These are phyloP conservation scores for Muntiacus reevesi DNA, from an alignment of 2,113 vertebrate species.

Conservation along the genomic window DNA sequence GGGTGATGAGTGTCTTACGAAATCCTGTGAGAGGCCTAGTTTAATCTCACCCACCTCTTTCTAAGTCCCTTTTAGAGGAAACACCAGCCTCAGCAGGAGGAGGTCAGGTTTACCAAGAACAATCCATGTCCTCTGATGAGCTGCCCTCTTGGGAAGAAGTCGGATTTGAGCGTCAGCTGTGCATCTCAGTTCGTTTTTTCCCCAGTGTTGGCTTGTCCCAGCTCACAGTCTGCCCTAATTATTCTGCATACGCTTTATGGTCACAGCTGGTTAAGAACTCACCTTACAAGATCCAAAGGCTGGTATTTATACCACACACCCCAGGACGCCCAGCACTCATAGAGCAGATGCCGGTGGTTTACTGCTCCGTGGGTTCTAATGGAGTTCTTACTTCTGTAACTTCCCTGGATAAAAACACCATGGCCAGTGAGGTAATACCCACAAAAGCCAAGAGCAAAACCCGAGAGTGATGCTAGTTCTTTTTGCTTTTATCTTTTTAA, in stretches of 20 bases:
- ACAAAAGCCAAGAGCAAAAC: not conserved
- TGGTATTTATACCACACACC: conserved; percentile 97
- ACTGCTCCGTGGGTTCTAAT: conserved; percentile 92
- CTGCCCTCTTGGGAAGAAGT: not conserved
- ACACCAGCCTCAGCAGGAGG: not conserved
- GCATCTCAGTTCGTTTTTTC: not conserved
- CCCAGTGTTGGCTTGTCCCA: not conserved
- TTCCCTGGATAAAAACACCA: conserved; percentile 84
- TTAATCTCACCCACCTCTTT: not conserved
- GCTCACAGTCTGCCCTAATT: not conserved
- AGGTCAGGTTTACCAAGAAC: not conserved
- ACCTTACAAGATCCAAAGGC: conserved; percentile 94
- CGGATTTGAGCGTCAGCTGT: not conserved
- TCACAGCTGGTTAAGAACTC: conserved; percentile 45
- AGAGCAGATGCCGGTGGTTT: conserved; percentile 94
- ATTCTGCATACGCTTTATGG: not conserved
- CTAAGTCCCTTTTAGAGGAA: not conserved
- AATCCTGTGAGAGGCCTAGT: not conserved
- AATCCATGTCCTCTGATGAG: not conserved
- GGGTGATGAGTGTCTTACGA: not conserved
- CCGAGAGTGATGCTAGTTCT: not conserved
- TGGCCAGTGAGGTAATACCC: conserved; percentile 19
- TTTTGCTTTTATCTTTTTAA: not conserved
- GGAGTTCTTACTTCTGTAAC: conserved; percentile 94
- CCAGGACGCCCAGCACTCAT: conserved; percentile 96